Conservation (phyloP, 1,140 invertebrate species). For the Macrocentrus cingulum region DNA sequence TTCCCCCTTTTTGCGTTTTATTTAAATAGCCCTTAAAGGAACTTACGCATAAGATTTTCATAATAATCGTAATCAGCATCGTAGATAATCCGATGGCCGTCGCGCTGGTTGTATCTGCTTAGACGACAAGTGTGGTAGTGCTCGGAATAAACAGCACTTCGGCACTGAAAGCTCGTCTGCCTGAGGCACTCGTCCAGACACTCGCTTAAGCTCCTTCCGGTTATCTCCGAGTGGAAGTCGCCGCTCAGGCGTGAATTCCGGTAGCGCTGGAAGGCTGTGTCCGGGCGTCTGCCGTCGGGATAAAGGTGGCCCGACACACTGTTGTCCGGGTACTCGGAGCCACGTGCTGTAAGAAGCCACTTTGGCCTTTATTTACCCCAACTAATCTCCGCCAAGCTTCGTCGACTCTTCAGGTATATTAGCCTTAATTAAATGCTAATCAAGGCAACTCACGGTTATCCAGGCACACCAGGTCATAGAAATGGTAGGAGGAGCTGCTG, state of each 20-base stretch:
- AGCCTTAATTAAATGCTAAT: conserved; percentile 1
- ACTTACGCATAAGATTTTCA: conserved; percentile 88
- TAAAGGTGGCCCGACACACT: conserved; percentile 78
- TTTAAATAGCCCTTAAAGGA: too few species aligned
- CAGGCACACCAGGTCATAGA: conserved; percentile 81
- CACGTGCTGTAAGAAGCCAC: conserved; percentile 64
- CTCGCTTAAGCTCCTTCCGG: conserved; percentile 80
- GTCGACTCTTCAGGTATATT: too few species aligned
- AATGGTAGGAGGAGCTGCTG: conserved; percentile 78
- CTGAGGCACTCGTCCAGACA: conserved; percentile 86
- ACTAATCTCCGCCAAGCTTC: too few species aligned
- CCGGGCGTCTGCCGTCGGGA: conserved; percentile 74
- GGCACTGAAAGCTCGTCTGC: conserved; percentile 84
- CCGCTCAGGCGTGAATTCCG: conserved; percentile 80
- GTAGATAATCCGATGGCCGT: conserved; percentile 85
- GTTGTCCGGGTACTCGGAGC: conserved; percentile 83
- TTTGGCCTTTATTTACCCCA: too few species aligned
- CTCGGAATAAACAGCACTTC: conserved; percentile 85
- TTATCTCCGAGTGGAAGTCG: conserved; percentile 87
- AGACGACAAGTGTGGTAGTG: conserved; percentile 79
- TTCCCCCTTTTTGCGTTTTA: too few species aligned
- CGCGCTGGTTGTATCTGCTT: conserved; percentile 82
- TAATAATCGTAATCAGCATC: conserved; percentile 91
- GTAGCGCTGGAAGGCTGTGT: conserved; percentile 87
- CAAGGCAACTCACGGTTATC: conserved; percentile 77